phyloP scores from a whole-genome alignment of 2,113 vertebrate species.

The Trinectes maculatus region DNA sequence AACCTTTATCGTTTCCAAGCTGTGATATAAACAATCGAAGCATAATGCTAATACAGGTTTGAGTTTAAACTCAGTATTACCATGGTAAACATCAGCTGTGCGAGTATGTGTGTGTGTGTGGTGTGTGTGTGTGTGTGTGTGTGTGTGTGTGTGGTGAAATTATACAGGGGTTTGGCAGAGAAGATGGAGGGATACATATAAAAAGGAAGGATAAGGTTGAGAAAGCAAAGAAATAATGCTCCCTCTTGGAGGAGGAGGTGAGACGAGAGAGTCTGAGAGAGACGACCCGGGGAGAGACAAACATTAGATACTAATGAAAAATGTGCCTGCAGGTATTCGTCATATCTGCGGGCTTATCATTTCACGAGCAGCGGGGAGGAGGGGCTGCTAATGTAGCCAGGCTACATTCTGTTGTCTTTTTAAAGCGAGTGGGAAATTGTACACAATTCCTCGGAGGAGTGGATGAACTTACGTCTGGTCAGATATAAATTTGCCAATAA shows the following conservation, averaged over 20 bases:
- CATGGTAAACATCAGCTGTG: conserved; percentile 30
- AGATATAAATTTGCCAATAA: too few relatives aligned
- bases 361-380: background rate
- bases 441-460: background rate
- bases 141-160: conserved; percentile 35
- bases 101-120: conserved; percentile 12
- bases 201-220: conserved; percentile 40
- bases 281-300: conserved; percentile 8
- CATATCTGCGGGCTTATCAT: conserved; percentile 29
- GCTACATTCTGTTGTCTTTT: too few relatives aligned
- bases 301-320: conserved; percentile 52
- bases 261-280: conserved; percentile 1
- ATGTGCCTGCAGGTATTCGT: conserved; percentile 50
- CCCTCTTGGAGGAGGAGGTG: conserved; percentile 3
- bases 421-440: too few relatives aligned
- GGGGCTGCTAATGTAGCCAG: background rate
- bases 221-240: conserved; percentile 53
- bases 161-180: conserved; percentile 48
- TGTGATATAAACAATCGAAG: too few relatives aligned
- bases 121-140: conserved; percentile 11
- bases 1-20: too few relatives aligned
- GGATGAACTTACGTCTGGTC: background rate
- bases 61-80: conserved; percentile 8
- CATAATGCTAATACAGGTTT: too few relatives aligned
- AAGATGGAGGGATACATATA: conserved; percentile 29